Evolutionary conservation across 1,140 invertebrate genomes (phyloP), one percentile per base, ranked within the genome.

Genomic region (Lamellibrachia luymesi): DNA sequence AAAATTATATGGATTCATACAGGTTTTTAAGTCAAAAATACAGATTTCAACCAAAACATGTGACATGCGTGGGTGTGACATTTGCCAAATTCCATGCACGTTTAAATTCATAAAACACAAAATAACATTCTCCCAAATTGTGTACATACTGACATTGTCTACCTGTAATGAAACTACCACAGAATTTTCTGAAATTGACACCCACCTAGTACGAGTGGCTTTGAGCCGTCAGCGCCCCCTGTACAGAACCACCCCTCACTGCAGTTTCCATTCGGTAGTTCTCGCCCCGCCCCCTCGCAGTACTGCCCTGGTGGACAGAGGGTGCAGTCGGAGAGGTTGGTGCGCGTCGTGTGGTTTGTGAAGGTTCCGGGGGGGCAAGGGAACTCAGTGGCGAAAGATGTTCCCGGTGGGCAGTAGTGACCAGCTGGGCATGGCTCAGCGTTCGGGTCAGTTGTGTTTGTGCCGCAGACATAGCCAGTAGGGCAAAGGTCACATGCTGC

Each of bases 161-260:
- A 56, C n/a, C 51, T 50, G 13, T 8, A 51, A 51, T 13, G 92
- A 92, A 2, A 50, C 51, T 90, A 90, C 22, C 22, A 1, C 22
- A 90, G 17, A 92, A 80, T 22, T 80, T 4, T 80, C 7, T 22
- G 17, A 8, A 80, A 80, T 80, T 17, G 64, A 80, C 13, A 80
- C 94, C 95, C 94, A 96, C 95, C 95, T 25, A 94, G 52, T 13
- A 95, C 94, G 22, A 95, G 93, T 5, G 95, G 95, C 93, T 94
- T 94, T 50, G 92, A 50, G 49, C 94, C 90, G 49, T 93, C 92
- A 27, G 95, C 95, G 2, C 95, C 95, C 51, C 95, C 95, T 17
- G 95, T 94, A 93, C 95, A 96, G 94, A 95, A 96, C 95, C 95
- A 96, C 2, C 95, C 95, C n/a, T 93, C 94, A 92, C 94, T 94